Conservation (phyloP, 2,797 vertebrate genomes). For the Alectoris magna region DNA sequence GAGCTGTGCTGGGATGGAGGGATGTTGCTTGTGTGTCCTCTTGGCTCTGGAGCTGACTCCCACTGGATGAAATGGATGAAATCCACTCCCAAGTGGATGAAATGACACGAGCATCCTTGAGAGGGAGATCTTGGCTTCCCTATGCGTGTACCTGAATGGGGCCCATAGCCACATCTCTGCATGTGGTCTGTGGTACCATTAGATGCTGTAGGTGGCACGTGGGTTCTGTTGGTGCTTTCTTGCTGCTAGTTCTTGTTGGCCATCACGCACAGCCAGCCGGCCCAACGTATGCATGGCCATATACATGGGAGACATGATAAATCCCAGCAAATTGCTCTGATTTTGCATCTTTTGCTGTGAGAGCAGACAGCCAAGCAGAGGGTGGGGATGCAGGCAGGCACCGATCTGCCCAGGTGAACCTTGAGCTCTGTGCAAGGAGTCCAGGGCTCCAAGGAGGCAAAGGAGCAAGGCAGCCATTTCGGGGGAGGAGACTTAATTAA, state of each 20-base stretch:
- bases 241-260: neutral
- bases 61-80: no score
- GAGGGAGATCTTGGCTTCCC: neutral
- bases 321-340: neutral
- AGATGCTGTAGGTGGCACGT: neutral
- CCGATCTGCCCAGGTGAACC: slow-evolving; percentile 23
- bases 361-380: slow-evolving; percentile 22
- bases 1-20: neutral
- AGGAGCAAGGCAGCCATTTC: neutral
- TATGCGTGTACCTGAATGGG: accelerated
- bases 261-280: no score
- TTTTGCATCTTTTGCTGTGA: neutral
- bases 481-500: neutral
- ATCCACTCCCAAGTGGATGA: no score
- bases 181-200: accelerated
- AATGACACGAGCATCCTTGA: neutral
- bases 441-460: neutral
- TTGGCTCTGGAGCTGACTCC: neutral
- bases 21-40: neutral
- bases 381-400: slow-evolving; percentile 23
- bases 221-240: neutral
- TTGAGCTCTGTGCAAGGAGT: neutral
- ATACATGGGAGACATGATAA: neutral
- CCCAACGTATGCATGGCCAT: neutral
- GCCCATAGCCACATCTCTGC: neutral